These are phyloP conservation scores for Propithecus coquereli DNA, from an alignment of 2,113 vertebrate genomes.

Conservation along the genomic window DNA sequence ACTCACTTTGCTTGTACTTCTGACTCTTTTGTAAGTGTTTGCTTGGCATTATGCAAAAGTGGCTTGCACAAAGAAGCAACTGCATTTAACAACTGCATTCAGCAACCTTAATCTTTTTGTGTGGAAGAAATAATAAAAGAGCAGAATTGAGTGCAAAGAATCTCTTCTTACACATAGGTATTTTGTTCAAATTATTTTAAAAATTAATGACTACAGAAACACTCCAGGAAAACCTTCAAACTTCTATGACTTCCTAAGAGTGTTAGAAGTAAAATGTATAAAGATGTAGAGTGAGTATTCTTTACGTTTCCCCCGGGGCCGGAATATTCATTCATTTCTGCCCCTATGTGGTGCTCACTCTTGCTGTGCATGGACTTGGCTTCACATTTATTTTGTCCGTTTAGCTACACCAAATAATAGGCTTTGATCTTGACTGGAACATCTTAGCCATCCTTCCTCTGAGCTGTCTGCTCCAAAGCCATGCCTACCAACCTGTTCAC, in stretches of 20 bases:
- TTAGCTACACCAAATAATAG: not conserved
- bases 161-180: not conserved
- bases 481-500: not conserved
- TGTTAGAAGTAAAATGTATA: not conserved
- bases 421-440: not conserved
- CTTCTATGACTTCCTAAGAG: not conserved
- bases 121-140: conserved; percentile 62
- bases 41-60: not conserved
- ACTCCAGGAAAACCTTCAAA: not conserved
- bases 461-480: not conserved
- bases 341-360: not conserved
- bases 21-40: not conserved
- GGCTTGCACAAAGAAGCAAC: not conserved
- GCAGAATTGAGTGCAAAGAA: not conserved
- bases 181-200: not conserved
- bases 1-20: conserved; percentile 1
- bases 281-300: not conserved
- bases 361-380: not conserved
- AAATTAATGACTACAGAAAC: not conserved
- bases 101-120: not conserved
- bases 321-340: not conserved
- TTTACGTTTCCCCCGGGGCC: not conserved
- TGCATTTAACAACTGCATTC: not conserved
- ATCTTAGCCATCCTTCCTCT: not conserved
- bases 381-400: not conserved